Base-by-base conservation (phyloP, 2,888 invertebrate genomes). In the Odontocolon sp. region DNA sequence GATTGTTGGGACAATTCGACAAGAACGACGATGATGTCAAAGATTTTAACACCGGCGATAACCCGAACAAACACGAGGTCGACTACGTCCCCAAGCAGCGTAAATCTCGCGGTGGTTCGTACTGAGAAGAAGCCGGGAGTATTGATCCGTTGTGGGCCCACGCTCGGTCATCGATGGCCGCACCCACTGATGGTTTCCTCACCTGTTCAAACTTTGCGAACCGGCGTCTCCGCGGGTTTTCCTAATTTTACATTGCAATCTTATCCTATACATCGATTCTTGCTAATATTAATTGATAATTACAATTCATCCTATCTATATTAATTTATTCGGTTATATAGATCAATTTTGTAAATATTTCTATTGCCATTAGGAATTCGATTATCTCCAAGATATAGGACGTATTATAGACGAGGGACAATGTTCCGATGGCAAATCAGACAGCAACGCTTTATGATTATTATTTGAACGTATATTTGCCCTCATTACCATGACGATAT, bases 61-160 rank as follows among this genome's bases (percentile, higher is more conserved):
- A 36, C 18, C 31, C 36, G 50, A 57, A 57, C 52, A 57, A 57
- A 67, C 72, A 76, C 76, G 76, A 70, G 76, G 76, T 67, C 61
- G 59, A 50, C 42, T 66, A 52, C 66, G 50, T 70, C 59, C 45
- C 50, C 69, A 42, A 59, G 61, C 72, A 67, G 45, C 72, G 77
- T 68, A 72, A 68, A 72, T 77, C 40, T 59, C 68, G 77, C 77
- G 68, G 72, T 63, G 77, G 57, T 70, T 66, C 66, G 72, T 56
- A 72, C 56, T 68, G 72, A 56, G 72, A 77, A 77, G 77, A 77
- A 77, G 77, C 77, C 77, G 77, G 72, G 57, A 72, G 77, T 77
- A 77, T 77, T 77, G 77, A 77, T 77, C 77, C 77, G 77, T 77
- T 77, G 77, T 77, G 72, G 77, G 72, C 42, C 68, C 77, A 57